Evolutionary conservation across 2,888 invertebrate genomes (phyloP).

Genomic region (Phengaris arion): DNA sequence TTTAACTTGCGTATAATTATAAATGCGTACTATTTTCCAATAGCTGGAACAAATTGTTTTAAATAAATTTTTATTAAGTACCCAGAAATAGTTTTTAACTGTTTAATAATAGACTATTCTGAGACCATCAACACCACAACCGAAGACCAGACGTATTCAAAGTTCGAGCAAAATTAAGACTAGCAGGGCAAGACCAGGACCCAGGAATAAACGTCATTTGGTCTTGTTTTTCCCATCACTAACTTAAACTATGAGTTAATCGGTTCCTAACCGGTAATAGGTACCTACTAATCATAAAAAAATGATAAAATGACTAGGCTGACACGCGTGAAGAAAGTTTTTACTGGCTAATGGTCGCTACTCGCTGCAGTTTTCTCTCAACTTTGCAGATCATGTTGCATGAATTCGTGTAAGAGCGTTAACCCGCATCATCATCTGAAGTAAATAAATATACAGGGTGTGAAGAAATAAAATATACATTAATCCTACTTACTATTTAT

Average conservation of each 20-base stretch:
- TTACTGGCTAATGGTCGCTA: slow-evolving; percentile 7
- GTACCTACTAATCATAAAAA: neutral
- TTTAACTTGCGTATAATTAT: neutral
- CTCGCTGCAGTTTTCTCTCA: slow-evolving; percentile 23
- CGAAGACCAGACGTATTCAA: too few relatives aligned
- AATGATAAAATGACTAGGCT: slow-evolving; percentile 9
- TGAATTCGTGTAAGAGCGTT: neutral
- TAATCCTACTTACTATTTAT: too few relatives aligned
- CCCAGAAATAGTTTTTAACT: too few relatives aligned
- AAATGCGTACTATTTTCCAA: too few relatives aligned
- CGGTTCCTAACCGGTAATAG: neutral
- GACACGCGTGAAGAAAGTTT: slow-evolving; percentile 21
- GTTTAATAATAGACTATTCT: too few relatives aligned
- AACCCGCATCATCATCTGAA: neutral
- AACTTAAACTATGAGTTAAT: neutral
- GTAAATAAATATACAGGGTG: neutral
- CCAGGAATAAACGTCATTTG: neutral
- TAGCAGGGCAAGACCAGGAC: too few relatives aligned
- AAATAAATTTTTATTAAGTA: too few relatives aligned
- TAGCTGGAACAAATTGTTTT: too few relatives aligned
- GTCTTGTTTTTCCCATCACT: neutral
- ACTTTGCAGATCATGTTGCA: slow-evolving; percentile 23
- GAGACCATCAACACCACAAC: too few relatives aligned
- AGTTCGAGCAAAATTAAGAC: too few relatives aligned
- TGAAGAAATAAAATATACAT: neutral